Evolutionary conservation across 2,113 vertebrate genomes (phyloP), one percentile per base, ranked within the genome.

Genomic region (Hirundichthys speculiger): DNA sequence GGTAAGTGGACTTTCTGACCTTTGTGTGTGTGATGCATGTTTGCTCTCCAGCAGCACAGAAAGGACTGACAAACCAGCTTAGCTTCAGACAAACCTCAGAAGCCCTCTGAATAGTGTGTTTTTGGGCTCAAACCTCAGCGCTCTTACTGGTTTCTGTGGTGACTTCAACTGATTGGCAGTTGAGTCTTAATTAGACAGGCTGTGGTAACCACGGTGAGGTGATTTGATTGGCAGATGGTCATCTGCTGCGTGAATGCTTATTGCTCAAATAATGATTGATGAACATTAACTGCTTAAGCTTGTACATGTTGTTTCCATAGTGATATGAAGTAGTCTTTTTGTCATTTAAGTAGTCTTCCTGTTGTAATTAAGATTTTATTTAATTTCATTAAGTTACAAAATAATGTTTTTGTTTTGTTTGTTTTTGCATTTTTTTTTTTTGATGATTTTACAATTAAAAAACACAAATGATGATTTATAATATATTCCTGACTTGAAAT

Each of bases 1-100:
- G 84, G 98, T 98, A 86, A 91, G 91, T 91, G 83, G 76, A 86
- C 83, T 58, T 66, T 57, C 75, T 80, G 81, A 87, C 81, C 83
- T 39, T 10, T 10, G 1, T 27, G 59, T 74, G 67, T 52, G 54
- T 27, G 50, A 64, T 5, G 1, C 62, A 38, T 85, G 80, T 88
- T 88, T 90, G 81, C 64, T 76, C 10, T 77, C 57, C 49, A 70
- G 42, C 57, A 20, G 64, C 25, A 64, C 47, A 82, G 65, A 74
- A 85, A 85, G 77, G 78, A 65, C 72, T 51, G 2, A 2, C 27
- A 80, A 81, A 65, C 76, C 80, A 80, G 79, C 83, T 82, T 24
- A 7, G 57, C 38, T 60, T 82, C 85, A 84, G 73, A 80, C 73
- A 73, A 80, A 73, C 70, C 64, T 49, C 39, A 30, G 8, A 43